Conservation (phyloP, 2,888 invertebrate genomes). For the Eulithis prunata region DNA sequence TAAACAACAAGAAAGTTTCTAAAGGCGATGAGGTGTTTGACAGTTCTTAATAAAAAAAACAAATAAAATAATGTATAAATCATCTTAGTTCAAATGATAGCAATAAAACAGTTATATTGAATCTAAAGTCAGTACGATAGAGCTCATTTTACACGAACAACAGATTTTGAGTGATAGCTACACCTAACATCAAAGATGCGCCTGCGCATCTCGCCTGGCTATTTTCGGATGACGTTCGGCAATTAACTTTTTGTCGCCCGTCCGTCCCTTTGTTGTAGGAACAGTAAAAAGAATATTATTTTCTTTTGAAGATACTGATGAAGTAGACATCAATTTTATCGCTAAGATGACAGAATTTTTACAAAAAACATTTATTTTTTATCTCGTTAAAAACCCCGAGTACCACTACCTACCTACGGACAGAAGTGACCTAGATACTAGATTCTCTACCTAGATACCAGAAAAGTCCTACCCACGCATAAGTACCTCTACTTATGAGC, state of each 20-base stretch:
- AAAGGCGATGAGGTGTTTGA: no score
- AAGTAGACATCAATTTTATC: slow-evolving; percentile 23
- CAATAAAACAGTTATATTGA: neutral
- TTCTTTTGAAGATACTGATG: slow-evolving; percentile 19
- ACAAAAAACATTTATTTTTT: neutral
- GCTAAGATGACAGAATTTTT: neutral
- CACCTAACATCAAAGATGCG: slow-evolving; percentile 65
- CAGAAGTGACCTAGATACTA: neutral
- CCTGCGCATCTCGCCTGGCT: slow-evolving; percentile 54
- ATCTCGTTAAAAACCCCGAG: no score
- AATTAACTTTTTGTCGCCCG: slow-evolving; percentile 76
- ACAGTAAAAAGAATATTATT: slow-evolving; percentile 38
- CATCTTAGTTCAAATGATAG: neutral
- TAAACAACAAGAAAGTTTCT: no score
- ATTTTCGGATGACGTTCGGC: slow-evolving; percentile 65
- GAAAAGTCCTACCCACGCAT: no score
- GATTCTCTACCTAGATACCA: neutral
- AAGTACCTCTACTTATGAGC: no score
- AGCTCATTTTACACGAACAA: neutral
- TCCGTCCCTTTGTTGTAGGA: slow-evolving; percentile 64
- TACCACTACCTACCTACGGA: no score
- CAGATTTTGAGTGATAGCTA: slow-evolving; percentile 26
- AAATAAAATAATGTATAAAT: neutral
- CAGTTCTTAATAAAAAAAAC: no score
- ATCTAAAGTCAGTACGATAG: slow-evolving; percentile 7